Evolutionary conservation across 2,888 invertebrate species (phyloP).

Genomic region (Protodeltote pygarga): DNA sequence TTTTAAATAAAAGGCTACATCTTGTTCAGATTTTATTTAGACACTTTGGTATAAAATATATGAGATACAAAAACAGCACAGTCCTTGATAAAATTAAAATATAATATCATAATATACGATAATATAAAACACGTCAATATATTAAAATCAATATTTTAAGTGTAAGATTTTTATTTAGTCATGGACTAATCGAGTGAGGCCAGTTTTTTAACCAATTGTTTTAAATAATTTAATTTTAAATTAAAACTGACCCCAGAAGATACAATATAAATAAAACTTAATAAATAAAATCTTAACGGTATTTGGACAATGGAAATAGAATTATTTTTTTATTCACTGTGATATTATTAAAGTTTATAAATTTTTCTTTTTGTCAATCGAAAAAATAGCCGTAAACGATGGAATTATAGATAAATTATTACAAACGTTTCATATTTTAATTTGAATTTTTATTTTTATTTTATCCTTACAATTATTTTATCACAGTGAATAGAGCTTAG

Average conservation of each 20-base stretch:
- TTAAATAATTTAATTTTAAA: constrained; percentile 5
- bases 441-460: constrained; percentile 47
- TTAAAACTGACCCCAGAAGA: constrained; percentile 33
- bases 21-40: constrained; percentile 84
- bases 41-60: constrained; percentile 87
- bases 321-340: constrained; percentile 67
- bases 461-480: constrained; percentile 57
- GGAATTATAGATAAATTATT: constrained; percentile 44
- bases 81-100: constrained; percentile 83
- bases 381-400: constrained; percentile 32
- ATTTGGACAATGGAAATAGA: constrained; percentile 41
- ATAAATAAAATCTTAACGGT: constrained; percentile 29
- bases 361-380: constrained; percentile 37
- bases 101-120: constrained; percentile 75
- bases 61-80: constrained; percentile 86
- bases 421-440: constrained; percentile 36
- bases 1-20: constrained; percentile 46
- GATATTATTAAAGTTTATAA: constrained; percentile 55
- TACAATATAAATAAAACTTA: constrained; percentile 27
- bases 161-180: constrained; percentile 46
- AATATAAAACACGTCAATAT: constrained; percentile 53
- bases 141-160: constrained; percentile 47
- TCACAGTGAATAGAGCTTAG: constrained; percentile 77
- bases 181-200: constrained; percentile 36
- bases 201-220: constrained; percentile 25